Base-by-base conservation (phyloP, 2,113 vertebrate species). In the Parotia lawesii region DNA sequence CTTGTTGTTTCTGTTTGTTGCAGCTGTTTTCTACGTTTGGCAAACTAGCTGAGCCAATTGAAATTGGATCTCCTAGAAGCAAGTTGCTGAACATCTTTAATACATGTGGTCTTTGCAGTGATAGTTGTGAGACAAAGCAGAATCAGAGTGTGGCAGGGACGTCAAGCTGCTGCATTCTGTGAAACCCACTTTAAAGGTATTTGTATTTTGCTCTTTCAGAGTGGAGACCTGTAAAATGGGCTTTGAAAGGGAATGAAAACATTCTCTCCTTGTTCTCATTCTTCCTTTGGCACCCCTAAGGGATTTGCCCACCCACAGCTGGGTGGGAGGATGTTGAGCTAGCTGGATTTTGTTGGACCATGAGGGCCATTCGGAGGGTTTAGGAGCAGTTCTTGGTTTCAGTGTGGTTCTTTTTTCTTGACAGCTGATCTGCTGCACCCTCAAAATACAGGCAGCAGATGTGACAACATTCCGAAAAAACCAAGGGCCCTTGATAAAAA, bases 301-400 rank as follows among this genome's bases (percentile, higher is more conserved):
- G 35, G 44, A 45, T 72, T 44, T 64, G 8, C n/a, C 29, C 20
- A 47, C 44, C 22, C 19, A 23, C 3, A 5, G 28, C 6, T 65
- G 28, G 9, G 18, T 50, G 13, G 38, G 38, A 56, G 13, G 15
- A 40, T 45, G 19, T 27, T 84, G 35, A 67, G 12, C 27, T 38
- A 27, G 10, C 53, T 76, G 35, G 31, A 18, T 6, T 67, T 45
- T 85, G 10, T 29, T 82, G 71, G 56, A 35, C 42, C 9, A 1
- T 28, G 27, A 35, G 15, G 24, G 24, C n/a, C 51, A 38, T 74
- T 73, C 0, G 0, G 13, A 73, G 35, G 4, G 35, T 73, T 69
- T 69, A 58, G 77, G 54, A 33, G 24, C 10, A n/a, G 21, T 38
- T 92, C 29, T 56, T 90, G 11, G 25, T 62, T 86, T 86, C 6